Evolutionary conservation across 1,140 invertebrate genomes (phyloP), one percentile per base, ranked within the genome.

Genomic region (Macrostomum lignano): DNA sequence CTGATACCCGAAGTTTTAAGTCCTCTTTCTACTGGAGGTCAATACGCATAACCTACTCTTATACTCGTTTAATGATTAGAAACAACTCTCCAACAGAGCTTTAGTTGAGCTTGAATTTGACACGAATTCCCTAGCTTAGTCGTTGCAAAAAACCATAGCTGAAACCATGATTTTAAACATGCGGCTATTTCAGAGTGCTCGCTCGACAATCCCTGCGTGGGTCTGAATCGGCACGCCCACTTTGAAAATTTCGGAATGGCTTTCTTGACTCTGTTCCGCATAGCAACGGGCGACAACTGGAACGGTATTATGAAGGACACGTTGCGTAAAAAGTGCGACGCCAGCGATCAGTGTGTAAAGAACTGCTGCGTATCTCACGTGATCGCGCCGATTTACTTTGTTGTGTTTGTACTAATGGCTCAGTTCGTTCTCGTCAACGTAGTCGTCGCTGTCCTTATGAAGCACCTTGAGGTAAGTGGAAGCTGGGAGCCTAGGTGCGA

Each of bases 261-360:
- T 24, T 98, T 96, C 58, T 63, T 98, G 17, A 98, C 91, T 17
- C 64, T 98, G 37, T 98, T 98, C 60, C 67, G 88, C 35, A 86
- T 98, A 10, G 91, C 91, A n/a, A 98, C 84, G 23, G 88, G 91
- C 24, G 91, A 98, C 54, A 98, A 98, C 60, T 98, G 91, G 91
- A 98, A 98, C 58, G 91, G 91, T 17, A 96, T 98, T 47, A 96
- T 98, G 88, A 98, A 96, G 55, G 68, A 96, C 54, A 93, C 88
- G 9, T 59, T 98, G 22, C 64, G 88, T 36, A 79, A 91, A 47
- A 74, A 93, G 46, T 96, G 88, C 55, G 75, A 91, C 54, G 63
- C 69, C 37, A 67, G 69, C 0, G 71, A 76, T 5, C 75, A 88
- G 49, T 98, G 91, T 49, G 70, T 91, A 2, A 71, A 69, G 40